Evolutionary conservation across 2,113 vertebrate genomes (phyloP), one percentile per base, ranked within the genome.

Genomic region (Lasiurus cinereus): DNA sequence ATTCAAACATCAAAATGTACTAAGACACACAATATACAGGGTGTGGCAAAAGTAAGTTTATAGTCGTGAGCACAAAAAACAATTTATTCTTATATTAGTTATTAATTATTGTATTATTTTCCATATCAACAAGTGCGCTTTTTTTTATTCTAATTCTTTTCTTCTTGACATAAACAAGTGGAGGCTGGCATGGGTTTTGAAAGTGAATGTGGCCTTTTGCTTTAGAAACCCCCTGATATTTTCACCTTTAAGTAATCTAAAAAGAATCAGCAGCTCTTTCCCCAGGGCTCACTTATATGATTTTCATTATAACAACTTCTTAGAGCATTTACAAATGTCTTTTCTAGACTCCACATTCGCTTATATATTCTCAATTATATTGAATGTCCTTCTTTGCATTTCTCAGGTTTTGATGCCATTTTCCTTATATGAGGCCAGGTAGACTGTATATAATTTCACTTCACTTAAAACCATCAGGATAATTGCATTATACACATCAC

Each of bases 401-500:
- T 94, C 86, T 74, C 6, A 33, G 73, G 52, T 62, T 82, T 83
- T 72, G 62, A 39, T 94, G 87, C 43, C 76, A 70, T 94, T 95
- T 95, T 90, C 79, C 56, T 91, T 93, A 82, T 64, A 64, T 19
- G 16, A 91, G 31, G 22, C 87, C 73, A 76, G 93, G 39, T 91
- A 85, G 87, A 76, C 27, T 36, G 33, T 79, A 46, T 78, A 84
- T 91, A 79, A 88, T 95, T 96, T 91, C 50, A 64, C 73, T 96
- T 90, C 72, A 85, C 82, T 95, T 94, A 95, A 93, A 97, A 54
- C 82, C 83, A 56, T 87, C 64, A 74, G 76, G 91, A 94, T 91
- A 93, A 89, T 79, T 89, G 86, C 82, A 77, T 97, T 77, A 83
- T 67, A 91, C 88, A 88, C 77, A 91, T 73, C 82, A 14, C 56